Evolutionary conservation across 2,888 invertebrate species (phyloP).

Genomic region (Aporophyla lueneburgensis): DNA sequence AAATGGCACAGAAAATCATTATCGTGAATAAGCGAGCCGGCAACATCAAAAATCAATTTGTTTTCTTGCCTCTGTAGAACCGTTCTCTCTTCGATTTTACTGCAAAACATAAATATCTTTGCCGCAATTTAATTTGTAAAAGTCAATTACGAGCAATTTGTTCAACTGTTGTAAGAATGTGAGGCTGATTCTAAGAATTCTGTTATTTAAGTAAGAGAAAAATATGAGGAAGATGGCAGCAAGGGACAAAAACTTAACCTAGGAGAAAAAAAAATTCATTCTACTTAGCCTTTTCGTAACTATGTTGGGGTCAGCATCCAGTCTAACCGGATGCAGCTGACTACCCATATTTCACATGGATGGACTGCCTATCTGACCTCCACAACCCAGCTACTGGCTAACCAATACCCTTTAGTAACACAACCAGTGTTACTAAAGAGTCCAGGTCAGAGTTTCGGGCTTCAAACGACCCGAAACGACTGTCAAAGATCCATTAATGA

Average conservation of each 20-base stretch:
- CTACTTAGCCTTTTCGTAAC: too few relatives aligned
- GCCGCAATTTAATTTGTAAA: slow-evolving; percentile 73
- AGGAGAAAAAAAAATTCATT: not conserved
- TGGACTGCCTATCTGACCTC: too few relatives aligned
- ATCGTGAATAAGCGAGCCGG: slow-evolving; percentile 70
- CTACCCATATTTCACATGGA: too few relatives aligned
- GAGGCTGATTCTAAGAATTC: not conserved
- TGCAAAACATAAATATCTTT: slow-evolving; percentile 73
- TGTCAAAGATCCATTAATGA: too few relatives aligned
- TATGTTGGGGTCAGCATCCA: too few relatives aligned
- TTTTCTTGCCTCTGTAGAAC: slow-evolving; percentile 74
- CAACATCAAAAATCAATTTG: slow-evolving; percentile 88
- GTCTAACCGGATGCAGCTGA: too few relatives aligned
- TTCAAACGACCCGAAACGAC: too few relatives aligned
- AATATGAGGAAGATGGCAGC: not conserved
- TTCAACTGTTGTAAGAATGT: slow-evolving; percentile 53
- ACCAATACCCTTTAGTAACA: too few relatives aligned
- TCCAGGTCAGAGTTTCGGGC: too few relatives aligned
- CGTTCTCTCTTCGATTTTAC: slow-evolving; percentile 71
- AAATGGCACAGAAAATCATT: slow-evolving; percentile 76
- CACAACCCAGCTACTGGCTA: too few relatives aligned
- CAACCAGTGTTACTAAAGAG: too few relatives aligned
- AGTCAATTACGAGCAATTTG: slow-evolving; percentile 68
- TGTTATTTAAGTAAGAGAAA: not conserved
- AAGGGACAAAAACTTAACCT: too few relatives aligned